Evolutionary conservation across 2,888 invertebrate species (phyloP).

Genomic region (Drosophila quasianomalipes): DNA sequence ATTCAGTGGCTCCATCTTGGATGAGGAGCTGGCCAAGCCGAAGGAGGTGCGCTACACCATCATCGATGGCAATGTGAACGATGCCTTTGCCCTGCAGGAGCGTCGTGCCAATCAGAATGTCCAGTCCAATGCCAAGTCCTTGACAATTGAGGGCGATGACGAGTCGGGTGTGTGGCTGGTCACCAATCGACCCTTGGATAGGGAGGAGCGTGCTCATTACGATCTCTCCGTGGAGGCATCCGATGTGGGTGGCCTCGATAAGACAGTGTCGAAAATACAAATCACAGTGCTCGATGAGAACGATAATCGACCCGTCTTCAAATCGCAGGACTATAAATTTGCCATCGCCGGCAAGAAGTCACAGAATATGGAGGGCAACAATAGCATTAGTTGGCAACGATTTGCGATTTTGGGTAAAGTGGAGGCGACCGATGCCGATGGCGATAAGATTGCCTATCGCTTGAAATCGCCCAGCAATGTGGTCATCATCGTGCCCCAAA

Average conservation of each 20-base stretch:
- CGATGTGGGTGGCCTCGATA: conserved; percentile 92
- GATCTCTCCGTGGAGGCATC: conserved; percentile 92
- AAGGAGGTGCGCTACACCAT: conserved; percentile 91
- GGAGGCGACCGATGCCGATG: conserved; percentile 94
- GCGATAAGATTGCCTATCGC: conserved; percentile 95
- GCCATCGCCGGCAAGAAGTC: conserved; percentile 89
- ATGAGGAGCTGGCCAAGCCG: conserved; percentile 65
- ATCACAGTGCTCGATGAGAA: conserved; percentile 94
- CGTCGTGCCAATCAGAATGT: conserved; percentile 75
- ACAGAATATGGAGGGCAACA: conserved; percentile 87
- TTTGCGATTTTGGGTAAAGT: conserved; percentile 94
- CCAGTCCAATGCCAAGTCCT: conserved; percentile 65
- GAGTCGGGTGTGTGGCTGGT: conserved; percentile 90
- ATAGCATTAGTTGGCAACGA: conserved; percentile 89
- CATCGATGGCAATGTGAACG: conserved; percentile 91
- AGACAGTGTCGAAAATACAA: conserved; percentile 91
- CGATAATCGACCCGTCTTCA: conserved; percentile 95
- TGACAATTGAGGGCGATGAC: conserved; percentile 85
- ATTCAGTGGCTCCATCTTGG: conserved; percentile 87
- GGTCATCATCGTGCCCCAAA: conserved; percentile 96
- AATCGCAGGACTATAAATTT: conserved; percentile 92
- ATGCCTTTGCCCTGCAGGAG: conserved; percentile 90
- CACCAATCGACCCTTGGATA: conserved; percentile 91
- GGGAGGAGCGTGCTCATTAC: conserved; percentile 91
- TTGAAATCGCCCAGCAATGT: conserved; percentile 92